These are phyloP conservation scores for Apostichopus japonicus DNA, from an alignment of 35 echinoderm and acorn worm species.

Conservation along the genomic window DNA sequence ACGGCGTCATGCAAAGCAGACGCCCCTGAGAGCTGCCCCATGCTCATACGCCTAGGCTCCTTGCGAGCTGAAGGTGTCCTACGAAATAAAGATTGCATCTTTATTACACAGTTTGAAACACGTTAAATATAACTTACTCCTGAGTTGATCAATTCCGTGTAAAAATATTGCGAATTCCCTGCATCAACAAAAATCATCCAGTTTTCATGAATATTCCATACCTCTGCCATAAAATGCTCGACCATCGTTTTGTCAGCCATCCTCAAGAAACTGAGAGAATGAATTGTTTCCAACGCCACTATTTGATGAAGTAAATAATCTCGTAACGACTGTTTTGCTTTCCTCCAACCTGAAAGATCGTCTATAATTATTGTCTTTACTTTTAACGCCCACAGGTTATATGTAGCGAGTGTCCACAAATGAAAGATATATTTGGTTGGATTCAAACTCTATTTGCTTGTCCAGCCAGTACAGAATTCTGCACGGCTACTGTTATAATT, in stretches of 20 bases:
- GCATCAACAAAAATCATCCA: neutral
- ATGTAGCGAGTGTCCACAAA: neutral
- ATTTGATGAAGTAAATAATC: neutral
- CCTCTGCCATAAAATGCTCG: neutral
- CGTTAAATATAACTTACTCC: neutral
- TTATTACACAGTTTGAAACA: neutral
- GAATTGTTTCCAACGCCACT: neutral
- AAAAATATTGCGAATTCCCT: neutral
- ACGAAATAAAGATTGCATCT: slow-evolving; percentile 54
- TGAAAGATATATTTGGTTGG: neutral
- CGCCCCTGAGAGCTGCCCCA: slow-evolving; percentile 87
- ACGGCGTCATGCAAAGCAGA: no score
- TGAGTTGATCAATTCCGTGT: neutral
- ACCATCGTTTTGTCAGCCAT: neutral
- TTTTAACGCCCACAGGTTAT: neutral
- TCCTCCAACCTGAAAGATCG: neutral
- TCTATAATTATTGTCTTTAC: neutral
- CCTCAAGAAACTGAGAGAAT: no score
- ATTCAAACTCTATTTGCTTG: neutral
- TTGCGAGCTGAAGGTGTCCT: slow-evolving; percentile 65
- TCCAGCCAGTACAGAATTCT: neutral
- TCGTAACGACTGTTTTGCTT: neutral
- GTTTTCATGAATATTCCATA: neutral
- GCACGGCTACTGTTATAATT: neutral
- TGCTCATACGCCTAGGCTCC: slow-evolving; percentile 65